Conservation (phyloP, 2,888 invertebrate genomes). For the Spialia ferax region DNA sequence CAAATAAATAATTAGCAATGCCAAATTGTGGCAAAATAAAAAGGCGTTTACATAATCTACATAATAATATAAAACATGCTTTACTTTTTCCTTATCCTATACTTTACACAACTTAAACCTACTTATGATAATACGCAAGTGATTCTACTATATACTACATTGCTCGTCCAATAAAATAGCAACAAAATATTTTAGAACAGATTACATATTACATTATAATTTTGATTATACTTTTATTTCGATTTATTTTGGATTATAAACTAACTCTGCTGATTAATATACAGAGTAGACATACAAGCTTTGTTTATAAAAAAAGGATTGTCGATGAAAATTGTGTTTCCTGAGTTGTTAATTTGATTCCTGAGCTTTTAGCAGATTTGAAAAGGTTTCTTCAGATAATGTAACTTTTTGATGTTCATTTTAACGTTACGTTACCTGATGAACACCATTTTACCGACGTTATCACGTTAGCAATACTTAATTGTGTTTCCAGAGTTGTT, state of each 20-base stretch:
- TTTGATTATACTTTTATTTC: constrained; percentile 44
- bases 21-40: constrained; percentile 73
- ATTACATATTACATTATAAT: constrained; percentile 31
- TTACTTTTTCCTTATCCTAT: constrained; percentile 78
- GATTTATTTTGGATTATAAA: constrained; percentile 40
- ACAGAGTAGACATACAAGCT: not conserved
- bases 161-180: constrained; percentile 53
- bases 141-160: constrained; percentile 68
- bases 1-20: constrained; percentile 85
- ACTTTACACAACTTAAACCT: constrained; percentile 78
- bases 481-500: no score
- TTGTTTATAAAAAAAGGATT: not conserved
- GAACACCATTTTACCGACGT: no score
- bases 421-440: no score
- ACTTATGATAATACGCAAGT: constrained; percentile 72
- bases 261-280: constrained; percentile 1
- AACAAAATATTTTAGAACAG: constrained; percentile 38
- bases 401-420: no score
- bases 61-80: constrained; percentile 86
- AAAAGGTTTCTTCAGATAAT: no score
- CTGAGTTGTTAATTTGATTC: not conserved
- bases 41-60: constrained; percentile 80
- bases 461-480: no score
- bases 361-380: no score
- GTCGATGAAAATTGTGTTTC: not conserved